Base-by-base conservation (phyloP, 1,140 invertebrate genomes). In the Bacillus rossius region DNA sequence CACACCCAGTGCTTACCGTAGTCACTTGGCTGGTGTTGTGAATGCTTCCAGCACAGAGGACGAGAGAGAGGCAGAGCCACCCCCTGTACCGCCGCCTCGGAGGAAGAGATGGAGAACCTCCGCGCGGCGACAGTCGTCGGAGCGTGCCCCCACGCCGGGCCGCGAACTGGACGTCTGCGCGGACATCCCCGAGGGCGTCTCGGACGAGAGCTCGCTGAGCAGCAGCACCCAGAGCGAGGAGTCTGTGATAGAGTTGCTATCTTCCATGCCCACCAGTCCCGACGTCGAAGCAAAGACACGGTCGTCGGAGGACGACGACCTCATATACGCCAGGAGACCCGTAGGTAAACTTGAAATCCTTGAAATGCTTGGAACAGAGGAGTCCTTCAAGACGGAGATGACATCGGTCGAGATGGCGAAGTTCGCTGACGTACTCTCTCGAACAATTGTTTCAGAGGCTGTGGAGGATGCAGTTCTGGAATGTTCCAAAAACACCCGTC, bases 171-270 rank as follows among this genome's bases (percentile, higher is more conserved):
- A 50, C 38, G 43, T 37, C 19, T n/a, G 29, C 16, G 40, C 13
- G 17, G 40, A 38, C 16, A 41, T 25, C 23, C 14, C 37, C 1
- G 53, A 55, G n/a, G 34, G 43, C 16, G 45, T 40, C 29, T 55
- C 45, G 13, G 16, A 40, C 17, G 41, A 43, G 14, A 54, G 52
- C 16, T 17, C 52, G 22, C 22, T 42, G 22, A 19, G 23, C 52
- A 54, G 23, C 55, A 19, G 38, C 17, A 14, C 55, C 25, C 20
- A 57, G 19, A 57, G 55, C 41, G 55, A 57, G 20, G 55, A 57
- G 22, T 49, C 43, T 41, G 55, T 57, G 13, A 57, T 57, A n/a
- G 55, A 57, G 8, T 37, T 48, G 10, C 17, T 57, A 13, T 37
- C 23, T 0, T 57, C 55, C 26, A 42, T 23, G 17, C 40, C 23